Evolutionary conservation across 1,140 invertebrate species (phyloP).

Genomic region (Mamestra configurata): DNA sequence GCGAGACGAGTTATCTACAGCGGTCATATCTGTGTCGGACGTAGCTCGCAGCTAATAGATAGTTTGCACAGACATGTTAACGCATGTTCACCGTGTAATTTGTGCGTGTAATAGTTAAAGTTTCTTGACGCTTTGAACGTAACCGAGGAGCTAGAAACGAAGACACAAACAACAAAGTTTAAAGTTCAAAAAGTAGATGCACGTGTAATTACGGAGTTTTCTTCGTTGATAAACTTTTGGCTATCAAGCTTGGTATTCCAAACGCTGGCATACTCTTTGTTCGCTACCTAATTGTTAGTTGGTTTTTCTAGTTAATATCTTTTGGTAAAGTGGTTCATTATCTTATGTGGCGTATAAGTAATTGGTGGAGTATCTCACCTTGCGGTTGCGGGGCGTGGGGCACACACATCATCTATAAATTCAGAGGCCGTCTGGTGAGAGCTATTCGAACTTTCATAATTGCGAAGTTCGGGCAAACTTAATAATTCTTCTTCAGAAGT

Average conservation of each 20-base stretch:
- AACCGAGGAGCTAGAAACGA: slow-evolving; percentile 51
- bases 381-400: slow-evolving; percentile 67
- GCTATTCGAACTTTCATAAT: slow-evolving; percentile 88
- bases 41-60: slow-evolving; percentile 54
- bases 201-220: slow-evolving; percentile 44
- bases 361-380: slow-evolving; percentile 61
- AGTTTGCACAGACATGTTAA: slow-evolving; percentile 65
- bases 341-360: slow-evolving; percentile 59
- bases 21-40: slow-evolving; percentile 79
- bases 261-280: slow-evolving; percentile 8
- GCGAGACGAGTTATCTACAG: slow-evolving; percentile 69
- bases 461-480: slow-evolving; percentile 87
- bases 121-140: slow-evolving; percentile 56
- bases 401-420: slow-evolving; percentile 87
- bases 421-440: slow-evolving; percentile 85
- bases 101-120: slow-evolving; percentile 64
- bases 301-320: slow-evolving; percentile 39
- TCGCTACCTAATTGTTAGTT: slow-evolving; percentile 14
- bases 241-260: slow-evolving; percentile 35
- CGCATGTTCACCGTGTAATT: slow-evolving; percentile 66
- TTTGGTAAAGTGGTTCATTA: slow-evolving; percentile 40
- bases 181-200: slow-evolving; percentile 43
- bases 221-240: slow-evolving; percentile 25
- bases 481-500: slow-evolving; percentile 88
- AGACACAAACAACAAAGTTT: slow-evolving; percentile 38